Evolutionary conservation across 2,113 vertebrate species (phyloP), one percentile per base, ranked within the genome.

Genomic region (Sinocyclocheilus maitianheensis): DNA sequence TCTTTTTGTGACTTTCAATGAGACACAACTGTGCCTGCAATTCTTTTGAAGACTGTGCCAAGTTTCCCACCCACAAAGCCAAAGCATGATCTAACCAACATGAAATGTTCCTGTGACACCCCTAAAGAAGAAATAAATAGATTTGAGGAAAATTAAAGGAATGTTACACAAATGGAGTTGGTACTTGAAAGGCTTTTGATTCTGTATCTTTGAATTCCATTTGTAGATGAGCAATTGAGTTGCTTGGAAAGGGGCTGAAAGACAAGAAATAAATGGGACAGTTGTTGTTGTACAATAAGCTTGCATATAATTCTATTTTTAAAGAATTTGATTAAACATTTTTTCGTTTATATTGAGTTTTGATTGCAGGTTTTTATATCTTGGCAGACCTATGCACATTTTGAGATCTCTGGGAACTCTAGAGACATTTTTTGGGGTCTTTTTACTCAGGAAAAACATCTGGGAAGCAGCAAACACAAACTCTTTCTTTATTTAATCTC

Each of bases 41-140:
- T 22, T 53, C 77, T 77, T 88, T 84, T 89, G 77, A 88, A 79
- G 78, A 30, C 62, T 26, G 3, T 69, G 72, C 76, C 87, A 86
- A 53, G 67, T n/a, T 81, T 88, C 67, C 74, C 83, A 71, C 84
- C 78, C 53, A 75, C 85, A 78, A 67, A 80, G 58, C 79, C 60
- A 48, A 71, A 48, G 16, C 55, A 58, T 30, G 43, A 67, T 55
- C 63, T 58, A 69, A 78, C 53, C 77, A 30, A 67, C 63, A 58
- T 26, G 72, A 71, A 79, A 80, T 62, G n/a, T 80, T 60, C 75
- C 40, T 53, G 1, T 72, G 46, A 37, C 83, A 62, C 43, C 26
- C 51, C 62, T 26, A 71, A 75, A 69, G 24, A 2, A 67, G 77
- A 34, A 69, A 82, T 82, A 81, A 81, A 81, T 30, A 81, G 79